phyloP scores from a whole-genome alignment of 2,888 invertebrate species.

The Drosophila algonquin region DNA sequence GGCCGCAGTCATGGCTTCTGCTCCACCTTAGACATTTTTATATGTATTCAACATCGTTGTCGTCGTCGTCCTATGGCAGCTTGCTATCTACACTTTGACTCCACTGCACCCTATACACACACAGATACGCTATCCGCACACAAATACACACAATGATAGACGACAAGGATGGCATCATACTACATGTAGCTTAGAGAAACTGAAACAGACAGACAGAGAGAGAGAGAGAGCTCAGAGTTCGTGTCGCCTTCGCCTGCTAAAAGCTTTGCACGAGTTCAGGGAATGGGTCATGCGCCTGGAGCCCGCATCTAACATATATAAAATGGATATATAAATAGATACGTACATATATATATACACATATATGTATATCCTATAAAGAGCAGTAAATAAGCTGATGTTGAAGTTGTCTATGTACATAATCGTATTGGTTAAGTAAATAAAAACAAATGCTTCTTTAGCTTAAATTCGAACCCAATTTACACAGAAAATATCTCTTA shows the following conservation, averaged over 20 bases:
- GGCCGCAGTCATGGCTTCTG: constrained; percentile 82
- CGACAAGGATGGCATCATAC: constrained; percentile 68
- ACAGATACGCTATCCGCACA: constrained; percentile 41
- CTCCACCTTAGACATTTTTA: constrained; percentile 81
- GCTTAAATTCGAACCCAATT: constrained; percentile 38
- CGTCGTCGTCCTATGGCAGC: constrained; percentile 77
- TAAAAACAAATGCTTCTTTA: constrained; percentile 47
- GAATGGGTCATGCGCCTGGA: constrained; percentile 82
- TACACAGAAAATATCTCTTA: constrained; percentile 18
- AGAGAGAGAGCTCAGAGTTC: constrained; percentile 56
- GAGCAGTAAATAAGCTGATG: constrained; percentile 60
- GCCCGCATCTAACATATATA: constrained; percentile 51
- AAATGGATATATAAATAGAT: constrained; percentile 34
- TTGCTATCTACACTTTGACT: constrained; percentile 74
- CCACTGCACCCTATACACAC: constrained; percentile 57
- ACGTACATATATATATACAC: constrained; percentile 34
- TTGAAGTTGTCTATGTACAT: constrained; percentile 14
- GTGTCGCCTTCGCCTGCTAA: constrained; percentile 64
- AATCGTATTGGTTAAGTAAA: constrained; percentile 50
- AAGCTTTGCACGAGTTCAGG: constrained; percentile 72
- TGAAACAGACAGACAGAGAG: constrained; percentile 51
- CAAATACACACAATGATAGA: constrained; percentile 30
- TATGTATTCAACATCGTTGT: constrained; percentile 72
- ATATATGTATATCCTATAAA: constrained; percentile 19
- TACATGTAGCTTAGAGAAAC: constrained; percentile 62